Percentiles rank a stretch among this genome's conserved stretches.
Evolutionary conservation across 2,113 vertebrate genomes (phyloP).

Genomic region (Hyla sarda): DNA sequence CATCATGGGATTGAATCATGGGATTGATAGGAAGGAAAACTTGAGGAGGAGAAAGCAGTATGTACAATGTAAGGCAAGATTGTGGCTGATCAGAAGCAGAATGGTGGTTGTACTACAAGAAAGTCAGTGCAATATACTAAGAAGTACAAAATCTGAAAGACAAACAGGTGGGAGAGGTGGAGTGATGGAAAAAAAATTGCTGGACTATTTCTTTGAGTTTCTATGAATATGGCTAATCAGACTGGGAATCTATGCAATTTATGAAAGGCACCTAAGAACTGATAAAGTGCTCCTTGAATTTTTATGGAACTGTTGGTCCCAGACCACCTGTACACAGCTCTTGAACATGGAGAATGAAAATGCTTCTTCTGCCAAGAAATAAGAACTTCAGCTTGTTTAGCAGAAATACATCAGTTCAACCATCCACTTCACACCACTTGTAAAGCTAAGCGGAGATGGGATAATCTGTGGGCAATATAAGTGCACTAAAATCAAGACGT

Average conservation of each 20-base stretch:
- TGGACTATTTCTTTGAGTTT: too few relatives aligned
- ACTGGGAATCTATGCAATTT: neutral
- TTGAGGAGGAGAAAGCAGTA: too few relatives aligned
- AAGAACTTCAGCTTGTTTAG: constrained; percentile 26
- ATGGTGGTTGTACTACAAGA: too few relatives aligned
- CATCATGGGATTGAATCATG: too few relatives aligned
- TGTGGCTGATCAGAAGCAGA: too few relatives aligned
- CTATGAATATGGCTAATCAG: neutral
- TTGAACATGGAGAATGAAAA: neutral
- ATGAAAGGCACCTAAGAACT: constrained; percentile 2
- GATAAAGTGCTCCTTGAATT: constrained; percentile 14
- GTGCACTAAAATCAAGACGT: constrained; percentile 14
- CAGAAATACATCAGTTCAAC: constrained; percentile 32
- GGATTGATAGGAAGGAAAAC: too few relatives aligned
- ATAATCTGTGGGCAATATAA: neutral
- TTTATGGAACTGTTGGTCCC: neutral
- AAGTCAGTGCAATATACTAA: too few relatives aligned
- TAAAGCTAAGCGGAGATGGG: neutral
- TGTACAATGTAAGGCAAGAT: too few relatives aligned
- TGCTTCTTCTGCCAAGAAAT: constrained; percentile 12
- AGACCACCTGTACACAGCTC: constrained; percentile 1
- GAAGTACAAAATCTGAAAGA: too few relatives aligned
- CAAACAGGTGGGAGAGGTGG: too few relatives aligned
- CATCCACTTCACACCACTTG: constrained; percentile 27
- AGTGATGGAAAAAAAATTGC: too few relatives aligned